A percentile compares a stretch with the other conserved stretches of the same genome.
Conservation (phyloP, 30 jellyfish, hydroid and myxozoan genomes). For the Aurelia aurita region DNA sequence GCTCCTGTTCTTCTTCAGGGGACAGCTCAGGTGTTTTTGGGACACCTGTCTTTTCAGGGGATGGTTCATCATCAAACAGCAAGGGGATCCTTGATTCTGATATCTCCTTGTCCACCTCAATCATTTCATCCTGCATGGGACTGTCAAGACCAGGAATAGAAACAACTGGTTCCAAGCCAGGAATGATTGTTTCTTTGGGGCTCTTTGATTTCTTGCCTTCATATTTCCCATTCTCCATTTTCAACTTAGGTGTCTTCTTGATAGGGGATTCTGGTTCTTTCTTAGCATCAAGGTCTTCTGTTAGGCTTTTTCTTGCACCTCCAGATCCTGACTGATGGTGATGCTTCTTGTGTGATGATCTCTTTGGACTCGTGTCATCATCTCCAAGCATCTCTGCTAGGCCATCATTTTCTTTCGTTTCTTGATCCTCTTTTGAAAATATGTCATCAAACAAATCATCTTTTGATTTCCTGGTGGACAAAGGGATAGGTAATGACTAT, state of each 20-base stretch:
- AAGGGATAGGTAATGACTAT: neutral
- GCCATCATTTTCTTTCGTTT: constrained; percentile 43
- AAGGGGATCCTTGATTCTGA: constrained; percentile 44
- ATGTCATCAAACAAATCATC: constrained; percentile 90
- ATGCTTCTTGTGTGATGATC: constrained; percentile 1
- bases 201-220: constrained; percentile 9
- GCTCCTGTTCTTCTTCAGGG: constrained; percentile 13
- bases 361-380: constrained; percentile 59
- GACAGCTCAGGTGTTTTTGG: constrained; percentile 36
- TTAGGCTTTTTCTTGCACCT: neutral
- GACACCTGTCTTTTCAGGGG: constrained; percentile 14
- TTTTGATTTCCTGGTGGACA: constrained; percentile 45
- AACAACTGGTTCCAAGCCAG: constrained; percentile 46
- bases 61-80: constrained; percentile 46
- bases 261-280: constrained; percentile 7
- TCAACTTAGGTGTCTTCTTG: constrained; percentile 39
- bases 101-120: neutral
- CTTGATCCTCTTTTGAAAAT: constrained; percentile 66
- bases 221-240: constrained; percentile 31
- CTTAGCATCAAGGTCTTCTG: constrained; percentile 21
- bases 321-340: constrained; percentile 3
- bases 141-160: constrained; percentile 51
- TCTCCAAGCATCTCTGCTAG: constrained; percentile 61
- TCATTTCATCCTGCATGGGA: constrained; percentile 11
- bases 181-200: constrained; percentile 31